phyloP scores from a whole-genome alignment of 1,140 invertebrate genomes.

The Hycleus phaleratus region DNA sequence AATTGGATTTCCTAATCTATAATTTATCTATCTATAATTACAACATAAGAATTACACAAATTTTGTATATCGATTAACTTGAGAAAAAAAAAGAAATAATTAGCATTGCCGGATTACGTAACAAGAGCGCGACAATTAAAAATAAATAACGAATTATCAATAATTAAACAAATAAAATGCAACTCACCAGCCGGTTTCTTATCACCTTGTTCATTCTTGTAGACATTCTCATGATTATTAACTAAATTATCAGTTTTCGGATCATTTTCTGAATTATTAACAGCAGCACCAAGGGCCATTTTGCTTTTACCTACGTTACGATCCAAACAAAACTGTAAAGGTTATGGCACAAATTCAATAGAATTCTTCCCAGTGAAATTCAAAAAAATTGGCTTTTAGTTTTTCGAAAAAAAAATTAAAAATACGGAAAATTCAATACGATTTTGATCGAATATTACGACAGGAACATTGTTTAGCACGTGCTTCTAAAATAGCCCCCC shows the following conservation, averaged over 20 bases:
- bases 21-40: no score
- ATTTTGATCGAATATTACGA: neutral
- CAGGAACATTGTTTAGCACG: slow-evolving; percentile 19
- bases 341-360: slow-evolving; percentile 1
- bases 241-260: slow-evolving; percentile 11
- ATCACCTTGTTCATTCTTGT: slow-evolving; percentile 4
- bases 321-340: neutral
- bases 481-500: slow-evolving; percentile 25
- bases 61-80: neutral
- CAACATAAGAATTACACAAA: neutral
- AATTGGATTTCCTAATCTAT: neutral
- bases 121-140: slow-evolving; percentile 3
- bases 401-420: slow-evolving; percentile 7
- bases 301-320: neutral
- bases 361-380: neutral
- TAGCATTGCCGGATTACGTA: slow-evolving; percentile 7
- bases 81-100: neutral
- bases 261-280: slow-evolving; percentile 13
- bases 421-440: neutral
- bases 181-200: slow-evolving; percentile 15
- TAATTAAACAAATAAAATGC: neutral
- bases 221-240: slow-evolving; percentile 9
- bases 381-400: neutral
- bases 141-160: neutral
- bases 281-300: slow-evolving; percentile 23